A percentile compares a stretch with the other conserved stretches of the same genome.
These are phyloP conservation scores for Leptogaster cylindrica DNA, from an alignment of 2,888 invertebrate genomes.

Conservation along the genomic window DNA sequence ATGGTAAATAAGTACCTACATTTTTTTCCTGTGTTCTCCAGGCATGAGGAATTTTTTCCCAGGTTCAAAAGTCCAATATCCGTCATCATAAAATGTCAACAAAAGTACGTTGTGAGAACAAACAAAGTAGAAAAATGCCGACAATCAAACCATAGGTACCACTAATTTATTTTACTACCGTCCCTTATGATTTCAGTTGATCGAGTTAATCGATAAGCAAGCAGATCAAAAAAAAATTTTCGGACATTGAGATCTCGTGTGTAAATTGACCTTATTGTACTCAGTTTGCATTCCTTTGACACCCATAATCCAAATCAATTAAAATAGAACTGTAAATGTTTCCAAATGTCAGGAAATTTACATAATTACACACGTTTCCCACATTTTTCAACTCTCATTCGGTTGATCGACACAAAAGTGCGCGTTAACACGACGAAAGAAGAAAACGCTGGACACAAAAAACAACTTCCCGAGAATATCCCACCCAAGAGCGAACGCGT, in stretches of 20 bases:
- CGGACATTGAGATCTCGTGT: neutral
- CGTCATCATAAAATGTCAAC: constrained; percentile 28
- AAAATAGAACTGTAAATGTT: constrained; percentile 5
- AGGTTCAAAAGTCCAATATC: neutral
- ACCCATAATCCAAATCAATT: constrained; percentile 30
- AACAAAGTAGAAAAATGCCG: constrained; percentile 28
- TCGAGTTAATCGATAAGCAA: constrained; percentile 11
- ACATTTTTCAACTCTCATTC: constrained; percentile 39
- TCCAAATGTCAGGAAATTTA: constrained; percentile 30
- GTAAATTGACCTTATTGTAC: neutral
- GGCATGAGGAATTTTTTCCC: neutral
- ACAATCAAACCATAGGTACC: constrained; percentile 11
- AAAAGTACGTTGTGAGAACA: constrained; percentile 19
- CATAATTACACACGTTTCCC: constrained; percentile 40
- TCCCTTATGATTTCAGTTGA: constrained; percentile 7
- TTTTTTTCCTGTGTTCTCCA: neutral
- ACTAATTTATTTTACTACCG: constrained; percentile 31
- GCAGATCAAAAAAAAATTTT: constrained; percentile 13
- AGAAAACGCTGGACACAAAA: neutral
- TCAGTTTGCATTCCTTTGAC: constrained; percentile 12
- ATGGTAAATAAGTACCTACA: constrained; percentile 2
- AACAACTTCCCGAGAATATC: constrained; percentile 42
- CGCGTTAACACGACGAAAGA: constrained; percentile 31
- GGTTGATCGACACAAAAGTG: constrained; percentile 31
- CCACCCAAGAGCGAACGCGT: constrained; percentile 65